Evolutionary conservation across 2,797 vertebrate species (phyloP), one percentile per base, ranked within the genome.

Genomic region (Paratrypauchen microcephalus): DNA sequence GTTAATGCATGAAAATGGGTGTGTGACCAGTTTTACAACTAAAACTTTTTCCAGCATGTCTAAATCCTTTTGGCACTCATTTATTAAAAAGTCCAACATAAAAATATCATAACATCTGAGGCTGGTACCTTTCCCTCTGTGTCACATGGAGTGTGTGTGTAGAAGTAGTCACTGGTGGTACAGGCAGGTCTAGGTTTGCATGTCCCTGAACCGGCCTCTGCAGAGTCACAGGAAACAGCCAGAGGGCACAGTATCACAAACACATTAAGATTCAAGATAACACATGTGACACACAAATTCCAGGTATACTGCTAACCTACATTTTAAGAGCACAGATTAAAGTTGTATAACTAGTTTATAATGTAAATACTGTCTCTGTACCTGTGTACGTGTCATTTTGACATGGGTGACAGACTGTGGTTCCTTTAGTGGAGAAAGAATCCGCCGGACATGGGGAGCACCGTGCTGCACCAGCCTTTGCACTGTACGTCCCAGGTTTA

Each of bases 141-240:
- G 64, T 98, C 94, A 75, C 97, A 99, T 59, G 95, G 93, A 0
- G 93, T 97, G 87, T 99, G 97, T 0, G 95, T 99, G 85, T 95
- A 97, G 92, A 99, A 99, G 84, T 95, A 99, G 81, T 99, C 97
- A 63, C 91, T 94, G 70, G 92, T 86, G 0, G 93, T 96, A 88
- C 97, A 99, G 21, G 95, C 90, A 0, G 95, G 95, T 21, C 95
- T 94, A 1, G 72, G 62, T 47, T 93, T 92, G 89, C 97, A 99
- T 70, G 86, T 92, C 5, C 90, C 93, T 7, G 96, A 96, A 59
- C 95, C 95, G 39, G 91, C 89, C 74, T 91, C 97, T 99, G 87
- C 39, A 79, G 76, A 56, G 66, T 47, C 50, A 62, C 39, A 26
- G 66, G 58, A 74, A 81, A 74, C 0, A 75, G 39, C 66, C 63